A percentile compares a stretch with the other conserved stretches of the same genome.
These are phyloP conservation scores for Pterocles orientalis DNA, from an alignment of 2,113 vertebrate genomes.

Conservation along the genomic window DNA sequence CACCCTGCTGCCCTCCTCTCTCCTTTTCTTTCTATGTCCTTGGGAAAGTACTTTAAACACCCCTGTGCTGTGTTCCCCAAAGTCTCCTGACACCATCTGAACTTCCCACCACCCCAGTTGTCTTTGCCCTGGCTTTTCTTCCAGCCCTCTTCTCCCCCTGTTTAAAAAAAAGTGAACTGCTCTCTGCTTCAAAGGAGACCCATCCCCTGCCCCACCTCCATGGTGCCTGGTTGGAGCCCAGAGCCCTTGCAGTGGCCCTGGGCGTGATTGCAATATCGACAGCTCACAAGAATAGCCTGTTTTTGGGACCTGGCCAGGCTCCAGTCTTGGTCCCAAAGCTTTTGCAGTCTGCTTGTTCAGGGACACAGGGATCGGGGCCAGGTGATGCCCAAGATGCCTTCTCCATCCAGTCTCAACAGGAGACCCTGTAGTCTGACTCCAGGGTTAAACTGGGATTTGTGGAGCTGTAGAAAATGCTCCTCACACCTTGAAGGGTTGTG, in stretches of 20 bases:
- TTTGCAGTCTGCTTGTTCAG: background rate
- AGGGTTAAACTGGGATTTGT: background rate
- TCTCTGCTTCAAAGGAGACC: background rate
- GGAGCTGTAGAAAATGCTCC: background rate
- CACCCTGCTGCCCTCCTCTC: background rate
- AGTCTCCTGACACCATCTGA: background rate
- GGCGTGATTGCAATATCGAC: constrained; percentile 30
- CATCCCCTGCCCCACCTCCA: fast-evolving
- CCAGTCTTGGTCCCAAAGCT: background rate
- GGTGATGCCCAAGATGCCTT: background rate
- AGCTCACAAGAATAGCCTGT: background rate
- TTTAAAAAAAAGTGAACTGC: background rate
- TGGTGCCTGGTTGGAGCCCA: background rate
- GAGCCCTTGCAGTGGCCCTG: background rate
- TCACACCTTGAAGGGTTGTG: background rate
- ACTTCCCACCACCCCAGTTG: background rate
- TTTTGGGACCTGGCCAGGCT: background rate
- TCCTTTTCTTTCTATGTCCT: background rate
- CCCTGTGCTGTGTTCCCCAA: background rate
- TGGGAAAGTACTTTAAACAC: background rate
- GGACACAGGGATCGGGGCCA: background rate
- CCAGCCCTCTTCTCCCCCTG: background rate
- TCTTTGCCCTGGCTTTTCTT: background rate
- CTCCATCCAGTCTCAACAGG: background rate
- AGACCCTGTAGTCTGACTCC: background rate